A percentile compares a stretch with the other conserved stretches of the same genome.
Evolutionary conservation across 2,888 invertebrate species (phyloP).

Genomic region (Bombylius discolor): DNA sequence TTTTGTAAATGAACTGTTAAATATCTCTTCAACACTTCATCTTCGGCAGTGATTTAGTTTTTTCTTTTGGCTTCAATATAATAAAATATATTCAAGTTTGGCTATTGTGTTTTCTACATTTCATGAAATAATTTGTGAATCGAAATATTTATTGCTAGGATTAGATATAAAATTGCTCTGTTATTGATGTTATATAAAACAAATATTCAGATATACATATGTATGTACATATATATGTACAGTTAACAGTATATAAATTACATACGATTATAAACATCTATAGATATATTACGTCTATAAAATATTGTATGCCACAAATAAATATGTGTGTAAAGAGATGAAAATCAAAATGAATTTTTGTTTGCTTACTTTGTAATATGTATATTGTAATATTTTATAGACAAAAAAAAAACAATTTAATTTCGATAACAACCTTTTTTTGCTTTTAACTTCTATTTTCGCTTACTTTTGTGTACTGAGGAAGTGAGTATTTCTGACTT

Average conservation of each 20-base stretch:
- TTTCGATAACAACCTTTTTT: too few species aligned
- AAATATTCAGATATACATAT: neutral
- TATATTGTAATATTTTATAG: too few species aligned
- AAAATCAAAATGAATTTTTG: neutral
- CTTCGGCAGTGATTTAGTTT: slow-evolving; percentile 7
- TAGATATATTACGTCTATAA: too few species aligned
- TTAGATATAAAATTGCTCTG: slow-evolving; percentile 4
- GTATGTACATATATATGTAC: too few species aligned
- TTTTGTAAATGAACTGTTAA: slow-evolving; percentile 12
- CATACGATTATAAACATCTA: neutral
- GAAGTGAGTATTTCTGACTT: too few species aligned
- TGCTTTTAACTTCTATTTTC: too few species aligned
- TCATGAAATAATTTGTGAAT: slow-evolving; percentile 7
- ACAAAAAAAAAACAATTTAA: too few species aligned
- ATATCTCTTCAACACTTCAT: slow-evolving; percentile 13
- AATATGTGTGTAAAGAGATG: neutral
- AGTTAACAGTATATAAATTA: neutral
- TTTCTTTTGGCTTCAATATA: neutral
- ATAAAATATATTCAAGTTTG: neutral
- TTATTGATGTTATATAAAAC: neutral
- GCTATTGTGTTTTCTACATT: neutral
- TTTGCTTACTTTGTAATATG: too few species aligned
- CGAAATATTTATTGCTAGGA: slow-evolving; percentile 6
- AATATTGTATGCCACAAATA: neutral
- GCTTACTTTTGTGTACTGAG: too few species aligned